Evolutionary conservation across 2,113 vertebrate species (phyloP), one percentile per base, ranked within the genome.

Genomic region (Pseudopodoces humilis): DNA sequence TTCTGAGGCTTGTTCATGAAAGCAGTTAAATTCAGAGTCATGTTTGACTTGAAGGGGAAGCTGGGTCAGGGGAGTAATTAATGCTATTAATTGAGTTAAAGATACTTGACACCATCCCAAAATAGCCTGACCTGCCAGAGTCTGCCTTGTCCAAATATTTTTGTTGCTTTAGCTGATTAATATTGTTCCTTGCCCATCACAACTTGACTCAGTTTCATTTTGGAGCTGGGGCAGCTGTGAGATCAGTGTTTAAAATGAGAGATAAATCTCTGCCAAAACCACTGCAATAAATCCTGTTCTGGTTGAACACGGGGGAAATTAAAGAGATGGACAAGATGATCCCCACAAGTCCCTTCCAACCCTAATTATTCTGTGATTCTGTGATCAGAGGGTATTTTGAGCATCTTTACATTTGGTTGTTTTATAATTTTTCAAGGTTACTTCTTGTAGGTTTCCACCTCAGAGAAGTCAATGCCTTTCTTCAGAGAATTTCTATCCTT

Each of bases 1-100:
- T 69, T 77, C 27, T 0, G 0, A 86, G 50, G 31, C 23, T 62
- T 18, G 1, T 30, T 53, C 5, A 6, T 9, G 17, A 60, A 56
- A 58, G 13, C 17, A 33, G 3, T 20, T 8, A 4, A 14, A 7
- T 30, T 49, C 20, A 12, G 39, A 15, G 35, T 18, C 7, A 8
- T 31, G 43, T 43, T 94, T 56, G 23, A 20, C 49, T 15, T 30
- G 39, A 71, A 62, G 0, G 7, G 15, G n/a, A 72, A 60, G 52
- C 46, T 58, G 83, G 18, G 74, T 21, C 12, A n/a, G 49, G n/a
- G 28, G 24, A 60, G 6, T 9, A 44, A 35, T 63, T 65, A 13
- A 20, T 72, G n/a, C 49, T 6, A 1, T 78, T 43, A 15, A 37
- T 70, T 44, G 41, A 78, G 59, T 15, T 39, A n/a, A 69, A 28